Evolutionary conservation across 2,113 vertebrate species (phyloP).

Genomic region (Nycticryphes semicollaris): DNA sequence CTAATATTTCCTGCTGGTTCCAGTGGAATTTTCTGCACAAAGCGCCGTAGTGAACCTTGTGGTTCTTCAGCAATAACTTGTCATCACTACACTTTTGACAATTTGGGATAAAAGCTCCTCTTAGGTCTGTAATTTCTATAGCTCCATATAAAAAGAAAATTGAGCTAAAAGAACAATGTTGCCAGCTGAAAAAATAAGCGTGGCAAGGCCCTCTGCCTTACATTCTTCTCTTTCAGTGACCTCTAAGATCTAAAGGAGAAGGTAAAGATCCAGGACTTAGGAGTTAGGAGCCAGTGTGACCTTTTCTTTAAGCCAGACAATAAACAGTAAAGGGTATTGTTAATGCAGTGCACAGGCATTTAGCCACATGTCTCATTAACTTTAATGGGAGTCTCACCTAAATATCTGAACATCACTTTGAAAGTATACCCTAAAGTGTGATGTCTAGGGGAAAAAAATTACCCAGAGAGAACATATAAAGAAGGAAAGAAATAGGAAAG

Average conservation of each 20-base stretch:
- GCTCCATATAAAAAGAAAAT: neutral
- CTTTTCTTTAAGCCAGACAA: slow-evolving; percentile 48
- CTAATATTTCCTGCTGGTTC: neutral
- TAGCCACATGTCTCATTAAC: slow-evolving; percentile 65
- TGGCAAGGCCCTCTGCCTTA: neutral
- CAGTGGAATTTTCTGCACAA: neutral
- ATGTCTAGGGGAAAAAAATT: neutral
- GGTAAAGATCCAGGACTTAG: neutral
- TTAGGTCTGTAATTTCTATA: neutral
- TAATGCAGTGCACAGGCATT: slow-evolving; percentile 42
- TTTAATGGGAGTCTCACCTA: slow-evolving; percentile 62
- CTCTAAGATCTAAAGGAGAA: neutral
- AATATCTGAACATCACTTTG: neutral
- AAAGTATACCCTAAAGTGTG: neutral
- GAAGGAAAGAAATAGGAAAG: neutral
- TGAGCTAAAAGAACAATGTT: neutral
- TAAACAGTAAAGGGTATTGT: slow-evolving; percentile 42
- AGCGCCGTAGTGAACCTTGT: neutral
- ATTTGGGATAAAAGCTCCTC: neutral
- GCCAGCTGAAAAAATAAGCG: neutral
- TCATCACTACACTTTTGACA: neutral
- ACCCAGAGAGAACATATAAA: neutral
- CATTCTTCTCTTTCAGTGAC: neutral
- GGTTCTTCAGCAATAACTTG: neutral
- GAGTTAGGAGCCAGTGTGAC: slow-evolving; percentile 35